A percentile compares a stretch with the other conserved stretches of the same genome.
Conservation (phyloP, 2,113 vertebrate genomes). For the Melanocharis versteri region DNA sequence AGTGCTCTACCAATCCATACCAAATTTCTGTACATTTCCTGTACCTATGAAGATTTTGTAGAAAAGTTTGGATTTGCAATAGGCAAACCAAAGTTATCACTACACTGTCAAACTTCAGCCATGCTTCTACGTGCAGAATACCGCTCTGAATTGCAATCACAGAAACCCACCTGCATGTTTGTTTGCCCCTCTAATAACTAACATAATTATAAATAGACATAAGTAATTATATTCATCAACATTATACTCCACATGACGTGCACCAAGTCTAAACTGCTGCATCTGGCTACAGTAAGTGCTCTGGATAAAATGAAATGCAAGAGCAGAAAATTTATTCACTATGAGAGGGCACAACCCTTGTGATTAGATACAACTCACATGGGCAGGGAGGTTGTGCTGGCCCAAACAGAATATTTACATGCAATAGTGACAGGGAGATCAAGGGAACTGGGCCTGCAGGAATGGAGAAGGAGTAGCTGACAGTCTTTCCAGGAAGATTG, state of each 20-base stretch:
- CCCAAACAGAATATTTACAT: background rate
- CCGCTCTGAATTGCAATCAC: background rate
- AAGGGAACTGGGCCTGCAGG: background rate
- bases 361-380: fast-evolving
- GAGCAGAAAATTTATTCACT: background rate
- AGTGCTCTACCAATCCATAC: background rate
- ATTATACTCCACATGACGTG: background rate
- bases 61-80: background rate
- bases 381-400: background rate
- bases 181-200: background rate
- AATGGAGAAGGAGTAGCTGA: background rate
- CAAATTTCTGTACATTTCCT: background rate
- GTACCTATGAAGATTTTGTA: background rate
- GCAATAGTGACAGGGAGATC: too few relatives aligned
- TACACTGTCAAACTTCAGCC: background rate
- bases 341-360: background rate
- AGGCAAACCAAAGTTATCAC: background rate
- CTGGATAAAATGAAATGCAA: background rate
- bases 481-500: background rate
- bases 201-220: background rate
- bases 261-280: background rate
- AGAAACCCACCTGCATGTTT: background rate
- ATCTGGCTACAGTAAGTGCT: background rate
- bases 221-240: background rate
- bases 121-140: background rate